These are phyloP conservation scores for Gryon sp. DNA, from an alignment of 1,140 invertebrate species.

Conservation along the genomic window DNA sequence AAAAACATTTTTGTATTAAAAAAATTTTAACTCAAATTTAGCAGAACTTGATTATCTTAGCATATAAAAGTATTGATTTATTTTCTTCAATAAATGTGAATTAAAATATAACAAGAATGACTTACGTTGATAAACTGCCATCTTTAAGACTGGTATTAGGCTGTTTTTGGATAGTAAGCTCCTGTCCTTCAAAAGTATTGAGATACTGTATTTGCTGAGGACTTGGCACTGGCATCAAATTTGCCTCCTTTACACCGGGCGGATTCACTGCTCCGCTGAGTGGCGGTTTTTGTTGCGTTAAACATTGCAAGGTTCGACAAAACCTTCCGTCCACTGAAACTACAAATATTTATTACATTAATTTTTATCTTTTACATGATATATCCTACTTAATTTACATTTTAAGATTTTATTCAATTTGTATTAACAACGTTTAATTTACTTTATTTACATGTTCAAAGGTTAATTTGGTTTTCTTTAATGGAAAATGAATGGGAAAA, in stretches of 20 bases:
- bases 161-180: constrained; percentile 97
- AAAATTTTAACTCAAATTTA: too few relatives aligned
- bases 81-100: too few relatives aligned
- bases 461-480: too few relatives aligned
- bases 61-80: too few relatives aligned
- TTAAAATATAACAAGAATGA: constrained; percentile 21
- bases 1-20: too few relatives aligned
- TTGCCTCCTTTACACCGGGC: constrained; percentile 87
- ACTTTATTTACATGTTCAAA: not conserved
- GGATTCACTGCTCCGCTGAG: constrained; percentile 74
- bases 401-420: not conserved
- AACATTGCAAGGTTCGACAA: constrained; percentile 88
- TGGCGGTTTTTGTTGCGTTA: constrained; percentile 87
- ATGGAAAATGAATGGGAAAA: too few relatives aligned
- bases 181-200: constrained; percentile 97
- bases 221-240: constrained; percentile 96
- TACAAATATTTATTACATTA: not conserved
- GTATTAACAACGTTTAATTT: not conserved
- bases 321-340: constrained; percentile 87
- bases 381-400: not conserved
- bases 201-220: constrained; percentile 97
- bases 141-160: constrained; percentile 94
- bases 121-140: constrained; percentile 82
- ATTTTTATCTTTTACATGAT: not conserved
- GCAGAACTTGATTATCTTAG: too few relatives aligned